Conservation (phyloP, 2,113 vertebrate genomes). For the Proterorhinus semilunaris region DNA sequence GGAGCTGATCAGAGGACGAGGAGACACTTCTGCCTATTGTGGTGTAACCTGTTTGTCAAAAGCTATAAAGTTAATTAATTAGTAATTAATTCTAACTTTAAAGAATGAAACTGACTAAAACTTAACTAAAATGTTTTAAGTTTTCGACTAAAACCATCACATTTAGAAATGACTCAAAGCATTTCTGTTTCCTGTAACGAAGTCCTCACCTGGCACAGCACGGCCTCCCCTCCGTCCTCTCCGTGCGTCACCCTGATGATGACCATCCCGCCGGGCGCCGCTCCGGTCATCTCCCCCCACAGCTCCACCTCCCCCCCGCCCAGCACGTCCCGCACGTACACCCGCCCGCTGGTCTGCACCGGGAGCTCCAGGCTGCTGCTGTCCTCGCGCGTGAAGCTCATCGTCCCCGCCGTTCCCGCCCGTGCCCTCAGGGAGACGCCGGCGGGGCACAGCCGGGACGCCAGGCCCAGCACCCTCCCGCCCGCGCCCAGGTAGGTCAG, state of each 20-base stretch:
- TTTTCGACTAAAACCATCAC: no score
- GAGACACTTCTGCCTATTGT: no score
- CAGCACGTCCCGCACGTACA: constrained; percentile 69
- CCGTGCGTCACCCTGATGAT: constrained; percentile 81
- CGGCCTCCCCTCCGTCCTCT: constrained; percentile 80
- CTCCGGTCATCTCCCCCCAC: constrained; percentile 74
- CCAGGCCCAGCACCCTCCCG: constrained; percentile 84
- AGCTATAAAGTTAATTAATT: no score
- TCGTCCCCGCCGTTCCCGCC: constrained; percentile 56
- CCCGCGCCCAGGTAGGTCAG: constrained; percentile 82
- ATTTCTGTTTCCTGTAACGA: no score
- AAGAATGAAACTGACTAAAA: no score
- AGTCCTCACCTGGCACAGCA: constrained; percentile 89
- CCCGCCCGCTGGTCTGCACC: constrained; percentile 74
- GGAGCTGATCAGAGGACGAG: no score
- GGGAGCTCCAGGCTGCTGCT: constrained; percentile 72
- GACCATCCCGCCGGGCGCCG: constrained; percentile 67
- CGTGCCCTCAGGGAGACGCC: constrained; percentile 72
- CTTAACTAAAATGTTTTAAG: no score
- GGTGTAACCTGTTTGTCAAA: no score
- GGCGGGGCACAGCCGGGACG: constrained; percentile 76
- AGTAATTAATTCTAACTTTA: no score
- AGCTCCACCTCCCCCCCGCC: constrained; percentile 60
- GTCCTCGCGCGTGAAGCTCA: constrained; percentile 78
- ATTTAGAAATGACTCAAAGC: no score